Conservation (phyloP, 2,113 vertebrate species). For the Pimephales promelas region DNA sequence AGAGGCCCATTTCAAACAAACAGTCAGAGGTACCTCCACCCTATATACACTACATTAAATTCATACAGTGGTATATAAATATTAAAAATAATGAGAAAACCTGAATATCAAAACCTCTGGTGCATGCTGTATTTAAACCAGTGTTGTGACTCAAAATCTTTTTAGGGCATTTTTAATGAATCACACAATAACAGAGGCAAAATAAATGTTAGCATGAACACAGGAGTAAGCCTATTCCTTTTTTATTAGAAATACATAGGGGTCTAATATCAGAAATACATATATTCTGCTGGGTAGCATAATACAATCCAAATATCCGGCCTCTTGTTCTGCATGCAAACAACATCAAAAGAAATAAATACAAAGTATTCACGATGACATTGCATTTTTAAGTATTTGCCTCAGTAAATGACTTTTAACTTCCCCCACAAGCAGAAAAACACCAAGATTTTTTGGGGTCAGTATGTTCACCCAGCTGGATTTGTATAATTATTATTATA, state of each 20-base stretch:
- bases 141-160: neutral
- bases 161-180: neutral
- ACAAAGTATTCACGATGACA: neutral
- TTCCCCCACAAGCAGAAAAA: neutral
- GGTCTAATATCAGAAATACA: neutral
- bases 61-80: too few species aligned
- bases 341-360: neutral
- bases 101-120: neutral
- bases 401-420: neutral
- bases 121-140: neutral
- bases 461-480: neutral
- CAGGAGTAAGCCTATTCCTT: neutral
- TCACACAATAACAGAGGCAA: neutral
- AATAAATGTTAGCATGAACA: neutral
- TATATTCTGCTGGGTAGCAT: neutral
- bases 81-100: neutral
- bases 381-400: neutral
- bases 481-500: neutral
- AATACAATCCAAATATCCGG: neutral
- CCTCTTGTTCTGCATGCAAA: slow-evolving; percentile 2
- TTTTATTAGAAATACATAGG: slow-evolving; percentile 15
- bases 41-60: too few species aligned
- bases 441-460: neutral
- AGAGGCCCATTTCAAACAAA: too few species aligned
- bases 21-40: too few species aligned